Evolutionary conservation across 37 sponge, comb jelly and placozoan species (phyloP).

Genomic region (Axinella damicornis): DNA sequence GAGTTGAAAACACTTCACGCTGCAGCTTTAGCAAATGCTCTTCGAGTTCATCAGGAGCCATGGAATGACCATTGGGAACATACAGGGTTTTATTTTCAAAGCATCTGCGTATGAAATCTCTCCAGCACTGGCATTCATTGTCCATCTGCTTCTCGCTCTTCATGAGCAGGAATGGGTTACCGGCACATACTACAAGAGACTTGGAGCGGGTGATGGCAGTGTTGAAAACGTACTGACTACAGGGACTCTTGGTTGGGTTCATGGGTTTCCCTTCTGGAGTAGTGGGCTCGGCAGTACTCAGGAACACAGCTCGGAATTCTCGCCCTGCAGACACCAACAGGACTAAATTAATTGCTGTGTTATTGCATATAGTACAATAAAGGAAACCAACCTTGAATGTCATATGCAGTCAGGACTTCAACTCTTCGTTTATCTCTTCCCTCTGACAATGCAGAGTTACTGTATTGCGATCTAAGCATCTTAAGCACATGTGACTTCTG

Average conservation of each 20-base stretch:
- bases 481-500: not conserved
- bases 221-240: slow-evolving; percentile 58
- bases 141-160: slow-evolving; percentile 9
- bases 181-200: slow-evolving; percentile 49
- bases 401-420: slow-evolving; percentile 35
- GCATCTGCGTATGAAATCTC: slow-evolving; percentile 35
- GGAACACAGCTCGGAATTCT: slow-evolving; percentile 43
- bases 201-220: slow-evolving; percentile 46
- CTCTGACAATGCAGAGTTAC: too few relatives aligned
- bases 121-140: slow-evolving; percentile 22
- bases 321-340: slow-evolving; percentile 17
- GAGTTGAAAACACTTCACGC: slow-evolving; percentile 1
- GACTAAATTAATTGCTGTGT: not conserved
- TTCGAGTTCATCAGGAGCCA: not conserved
- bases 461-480: not conserved
- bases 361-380: not conserved
- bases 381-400: slow-evolving; percentile 48
- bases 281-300: slow-evolving; percentile 50
- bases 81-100: slow-evolving; percentile 16
- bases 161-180: slow-evolving; percentile 51
- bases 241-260: slow-evolving; percentile 41
- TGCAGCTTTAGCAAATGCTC: not conserved
- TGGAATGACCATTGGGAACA: not conserved
- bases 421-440: not conserved
- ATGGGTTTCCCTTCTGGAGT: slow-evolving; percentile 1